Evolutionary conservation across 2,113 vertebrate species (phyloP), one percentile per base, ranked within the genome.

Genomic region (Puntigrus tetrazona): DNA sequence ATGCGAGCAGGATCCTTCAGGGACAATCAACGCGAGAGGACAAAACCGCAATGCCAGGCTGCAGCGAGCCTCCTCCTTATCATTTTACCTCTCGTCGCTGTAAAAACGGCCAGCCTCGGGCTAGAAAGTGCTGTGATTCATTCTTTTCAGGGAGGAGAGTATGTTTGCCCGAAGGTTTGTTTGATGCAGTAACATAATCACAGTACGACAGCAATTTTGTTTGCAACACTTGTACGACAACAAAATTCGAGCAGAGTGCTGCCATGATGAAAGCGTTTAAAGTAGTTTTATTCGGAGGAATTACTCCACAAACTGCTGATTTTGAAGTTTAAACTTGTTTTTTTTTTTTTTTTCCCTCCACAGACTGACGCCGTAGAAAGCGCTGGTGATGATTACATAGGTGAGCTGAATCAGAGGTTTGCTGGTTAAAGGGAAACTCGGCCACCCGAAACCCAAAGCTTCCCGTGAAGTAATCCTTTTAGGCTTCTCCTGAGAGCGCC

Each of bases 131-230:
- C 70, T 75, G 41, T 59, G 69, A 75, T 63, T 85, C 55, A 27
- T 52, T 65, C 41, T 50, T 61, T 81, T 85, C 69, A 63, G 63
- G 6, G 10, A 69, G 38, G 76, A 79, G 47, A 47, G 77, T 7
- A 73, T 31, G 59, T 52, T 52, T 50, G 27, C 67, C 41, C 14
- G 59, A 65, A 81, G 78, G 31, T 63, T 81, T 63, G 43, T 61
- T 85, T 81, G 84, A 29, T 85, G 78, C 52, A 27, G 34, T 59
- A 29, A 18, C 78, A 67, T 38, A 81, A 81, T 72, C 61, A 57
- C 61, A 78, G 84, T 47, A 14, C 18, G 69, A 65, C 76, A 59
- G 78, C 84, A 85, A 75, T 81, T 85, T 63, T 73, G 47, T 79
- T 63, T 34, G 63, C 57, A 78, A 50, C 20, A 9, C 47, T 65